Base-by-base conservation (phyloP, 2,888 invertebrate genomes). In the Hypercompe scribonia region DNA sequence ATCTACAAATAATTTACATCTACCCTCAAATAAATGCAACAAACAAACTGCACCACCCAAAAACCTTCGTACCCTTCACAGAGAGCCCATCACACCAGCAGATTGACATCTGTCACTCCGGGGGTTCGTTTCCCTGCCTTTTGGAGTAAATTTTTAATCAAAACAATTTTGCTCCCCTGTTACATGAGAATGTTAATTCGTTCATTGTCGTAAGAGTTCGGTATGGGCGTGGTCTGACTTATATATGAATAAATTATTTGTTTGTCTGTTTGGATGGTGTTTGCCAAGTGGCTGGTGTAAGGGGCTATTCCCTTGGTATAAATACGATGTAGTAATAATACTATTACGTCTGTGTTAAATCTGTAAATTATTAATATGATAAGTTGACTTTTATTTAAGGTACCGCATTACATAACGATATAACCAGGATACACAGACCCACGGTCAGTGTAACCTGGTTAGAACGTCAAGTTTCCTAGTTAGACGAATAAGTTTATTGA, bases 131-230 rank as follows among this genome's bases (percentile, higher is more conserved):
- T 72, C 78, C 79, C 74, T 80, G 92, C 92, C 91, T 89, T 78
- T 90, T 90, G 90, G 92, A 88, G 84, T 95, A 93, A 92, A 94
- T 94, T 94, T 94, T 94, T 95, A 95, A 95, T 95, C 95, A 94
- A 94, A 95, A 95, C 92, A 94, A 94, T 94, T 93, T 90, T 84
- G 86, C 87, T 86, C 87, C 91, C 93, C 90, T 86, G 80, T 75
- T 81, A 78, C 61, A 72, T 72, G 69, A 74, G 74, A 81, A 87
- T 88, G 94, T 93, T 93, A 93, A 94, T 94, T 93, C 91, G 84
- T 84, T 87, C 87, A 92, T 93, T 94, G 94, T 94, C 90, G 85
- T 90, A 90, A 84, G 89, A 94, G 93, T 93, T 92, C 92, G 92
- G 87, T 89, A 67, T 90, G 90, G 90, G 91, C 89, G 91, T 89